Evolutionary conservation across 2,113 vertebrate genomes (phyloP).

Genomic region (Gracilinanus agilis): DNA sequence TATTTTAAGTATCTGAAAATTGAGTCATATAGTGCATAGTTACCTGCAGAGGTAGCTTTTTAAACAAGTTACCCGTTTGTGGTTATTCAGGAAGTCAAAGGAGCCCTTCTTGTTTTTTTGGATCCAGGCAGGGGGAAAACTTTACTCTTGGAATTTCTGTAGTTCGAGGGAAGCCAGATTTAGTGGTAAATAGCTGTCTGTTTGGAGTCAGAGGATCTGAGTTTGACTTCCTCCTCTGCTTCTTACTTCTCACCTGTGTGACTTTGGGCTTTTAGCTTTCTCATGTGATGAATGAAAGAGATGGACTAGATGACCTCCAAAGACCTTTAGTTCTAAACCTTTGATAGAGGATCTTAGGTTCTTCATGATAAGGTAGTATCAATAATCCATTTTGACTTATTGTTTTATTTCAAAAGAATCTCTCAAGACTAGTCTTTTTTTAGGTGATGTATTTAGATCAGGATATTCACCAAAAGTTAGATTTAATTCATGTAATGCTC

Average conservation of each 20-base stretch:
- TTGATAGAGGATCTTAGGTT: background rate
- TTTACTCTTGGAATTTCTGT: background rate
- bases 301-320: background rate
- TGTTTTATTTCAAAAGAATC: background rate
- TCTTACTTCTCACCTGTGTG: background rate
- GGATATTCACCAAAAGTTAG: background rate
- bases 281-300: background rate
- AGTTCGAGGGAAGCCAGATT: background rate
- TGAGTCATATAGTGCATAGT: conserved; percentile 63
- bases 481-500: background rate
- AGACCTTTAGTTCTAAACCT: background rate
- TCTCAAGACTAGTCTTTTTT: background rate
- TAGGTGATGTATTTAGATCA: background rate
- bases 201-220: background rate
- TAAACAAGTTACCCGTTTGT: conserved; percentile 6
- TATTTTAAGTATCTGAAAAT: conserved; percentile 79
- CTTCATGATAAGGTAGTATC: background rate
- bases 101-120: background rate
- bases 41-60: conserved; percentile 65
- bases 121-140: background rate
- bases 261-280: background rate
- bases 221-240: background rate
- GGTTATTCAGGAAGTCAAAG: background rate
- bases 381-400: background rate
- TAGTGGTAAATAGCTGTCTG: background rate